Conservation (phyloP, 1,140 invertebrate species). For the Dufourea novaeangliae region DNA sequence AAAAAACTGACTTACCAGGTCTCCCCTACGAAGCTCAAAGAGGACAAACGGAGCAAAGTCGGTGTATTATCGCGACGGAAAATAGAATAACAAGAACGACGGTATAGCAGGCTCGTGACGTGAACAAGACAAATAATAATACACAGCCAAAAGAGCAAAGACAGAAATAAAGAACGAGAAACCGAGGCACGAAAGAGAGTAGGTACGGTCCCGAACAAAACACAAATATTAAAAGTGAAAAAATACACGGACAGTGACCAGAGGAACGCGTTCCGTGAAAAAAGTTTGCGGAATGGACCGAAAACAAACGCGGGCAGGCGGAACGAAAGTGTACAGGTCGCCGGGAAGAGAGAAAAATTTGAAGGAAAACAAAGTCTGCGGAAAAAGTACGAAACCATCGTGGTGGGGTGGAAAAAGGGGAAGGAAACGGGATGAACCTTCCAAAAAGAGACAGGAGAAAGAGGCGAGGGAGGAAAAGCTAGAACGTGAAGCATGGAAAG, state of each 20-base stretch:
- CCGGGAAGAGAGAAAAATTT: neutral
- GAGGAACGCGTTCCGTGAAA: neutral
- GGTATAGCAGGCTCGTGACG: no score
- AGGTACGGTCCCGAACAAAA: neutral
- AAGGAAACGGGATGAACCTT: neutral
- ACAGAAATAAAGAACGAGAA: no score
- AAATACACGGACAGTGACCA: neutral
- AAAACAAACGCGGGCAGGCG: neutral
- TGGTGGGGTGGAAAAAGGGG: no score
- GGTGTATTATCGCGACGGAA: no score
- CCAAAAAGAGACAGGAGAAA: neutral
- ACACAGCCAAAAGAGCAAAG: no score
- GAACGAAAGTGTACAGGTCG: neutral
- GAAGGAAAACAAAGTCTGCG: neutral
- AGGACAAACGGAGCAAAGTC: no score
- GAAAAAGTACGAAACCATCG: neutral
- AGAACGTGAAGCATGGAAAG: neutral
- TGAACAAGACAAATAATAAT: no score
- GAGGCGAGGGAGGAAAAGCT: neutral
- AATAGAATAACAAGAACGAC: no score
- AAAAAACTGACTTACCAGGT: no score
- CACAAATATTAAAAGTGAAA: neutral
- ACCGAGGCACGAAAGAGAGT: no score
- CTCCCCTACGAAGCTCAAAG: no score
- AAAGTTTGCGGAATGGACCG: neutral